phyloP scores from a whole-genome alignment of 2,888 invertebrate genomes.

The Leucoptera coffeella region DNA sequence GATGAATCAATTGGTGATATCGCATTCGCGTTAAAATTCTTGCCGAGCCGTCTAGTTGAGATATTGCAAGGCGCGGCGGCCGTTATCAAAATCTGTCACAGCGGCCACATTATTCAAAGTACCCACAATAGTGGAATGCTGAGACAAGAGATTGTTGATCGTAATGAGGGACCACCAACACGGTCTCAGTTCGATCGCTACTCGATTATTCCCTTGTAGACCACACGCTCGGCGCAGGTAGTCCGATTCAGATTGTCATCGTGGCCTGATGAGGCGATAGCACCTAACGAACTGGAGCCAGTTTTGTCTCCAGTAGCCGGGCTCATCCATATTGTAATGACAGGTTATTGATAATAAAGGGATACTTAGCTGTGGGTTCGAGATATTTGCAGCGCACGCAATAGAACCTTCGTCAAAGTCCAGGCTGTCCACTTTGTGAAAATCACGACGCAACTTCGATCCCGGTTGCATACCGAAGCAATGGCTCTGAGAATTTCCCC shows the following conservation, averaged over 20 bases:
- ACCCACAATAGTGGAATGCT: slow-evolving; percentile 31
- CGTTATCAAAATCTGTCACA: slow-evolving; percentile 45
- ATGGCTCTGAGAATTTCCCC: too few species aligned
- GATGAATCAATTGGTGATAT: slow-evolving; percentile 20
- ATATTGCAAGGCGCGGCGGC: slow-evolving; percentile 9
- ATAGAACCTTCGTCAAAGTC: slow-evolving; percentile 20
- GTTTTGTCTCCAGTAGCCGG: slow-evolving; percentile 14
- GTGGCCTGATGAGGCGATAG: slow-evolving; percentile 39
- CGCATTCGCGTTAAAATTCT: slow-evolving; percentile 16
- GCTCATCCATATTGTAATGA: too few species aligned
- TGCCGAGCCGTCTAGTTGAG: slow-evolving; percentile 4
- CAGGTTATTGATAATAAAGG: too few species aligned
- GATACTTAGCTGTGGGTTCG: too few species aligned
- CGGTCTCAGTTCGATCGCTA: slow-evolving; percentile 29
- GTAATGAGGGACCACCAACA: slow-evolving; percentile 47
- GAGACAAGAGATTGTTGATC: slow-evolving; percentile 20
- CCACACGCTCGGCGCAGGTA: slow-evolving; percentile 48
- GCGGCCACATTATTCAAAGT: slow-evolving; percentile 39
- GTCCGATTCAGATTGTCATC: slow-evolving; percentile 52
- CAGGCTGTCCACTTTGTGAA: slow-evolving; percentile 18
- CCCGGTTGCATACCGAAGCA: too few species aligned
- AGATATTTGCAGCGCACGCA: slow-evolving; percentile 1
- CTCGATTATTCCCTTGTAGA: slow-evolving; percentile 37
- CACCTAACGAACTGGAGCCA: slow-evolving; percentile 31
- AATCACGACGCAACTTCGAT: slow-evolving; percentile 38